Evolutionary conservation across 1,140 invertebrate genomes (phyloP), one percentile per base, ranked within the genome.

Genomic region (Conus betulinus): DNA sequence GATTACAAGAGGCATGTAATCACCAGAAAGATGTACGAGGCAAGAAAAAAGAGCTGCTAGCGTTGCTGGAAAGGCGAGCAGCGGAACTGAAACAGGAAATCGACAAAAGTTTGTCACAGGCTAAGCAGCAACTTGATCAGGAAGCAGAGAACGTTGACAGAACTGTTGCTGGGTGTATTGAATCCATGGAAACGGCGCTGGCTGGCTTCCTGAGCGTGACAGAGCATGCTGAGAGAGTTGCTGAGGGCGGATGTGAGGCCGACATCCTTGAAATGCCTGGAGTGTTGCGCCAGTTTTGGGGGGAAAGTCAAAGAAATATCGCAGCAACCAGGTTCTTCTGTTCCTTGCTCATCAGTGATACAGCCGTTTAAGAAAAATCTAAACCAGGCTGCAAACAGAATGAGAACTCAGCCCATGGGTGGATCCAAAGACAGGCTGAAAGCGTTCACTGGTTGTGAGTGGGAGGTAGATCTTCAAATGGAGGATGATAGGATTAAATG

Each of bases 181-280:
- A 81, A 13, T 6, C 63, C 78, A 82, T 88, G 60, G 7, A 25
- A n/a, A 27, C 7, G 52, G 60, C 67, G n/a, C 25, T 63, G n/a
- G n/a, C 60, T 3, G 25, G 27, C n/a, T 82, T 79, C 39, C 78
- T 82, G 52, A 82, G 76, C 39, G 57, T 82, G 20, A 63, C 67
- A 17, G 74, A 88, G 7, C 87, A 83, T n/a, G 87, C 79, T 8
- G 23, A 52, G 20, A 55, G 78, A 23, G 55, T 82, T 63, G 39
- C 63, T 67, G 13, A 81, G n/a, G 67, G 20, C 17, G 87, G 87
- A 82, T 63, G 78, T 79, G 87, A 88, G 8, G 87, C 87, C 11
- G 87, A 88, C 27, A 17, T 82, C 39, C 7, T 88, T 6, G 79
- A 57, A 81, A 60, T 82, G 6, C 76, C 87, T 20, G 39, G 8